Base-by-base conservation (phyloP, 2,113 vertebrate species). In the Pantherophis guttatus region DNA sequence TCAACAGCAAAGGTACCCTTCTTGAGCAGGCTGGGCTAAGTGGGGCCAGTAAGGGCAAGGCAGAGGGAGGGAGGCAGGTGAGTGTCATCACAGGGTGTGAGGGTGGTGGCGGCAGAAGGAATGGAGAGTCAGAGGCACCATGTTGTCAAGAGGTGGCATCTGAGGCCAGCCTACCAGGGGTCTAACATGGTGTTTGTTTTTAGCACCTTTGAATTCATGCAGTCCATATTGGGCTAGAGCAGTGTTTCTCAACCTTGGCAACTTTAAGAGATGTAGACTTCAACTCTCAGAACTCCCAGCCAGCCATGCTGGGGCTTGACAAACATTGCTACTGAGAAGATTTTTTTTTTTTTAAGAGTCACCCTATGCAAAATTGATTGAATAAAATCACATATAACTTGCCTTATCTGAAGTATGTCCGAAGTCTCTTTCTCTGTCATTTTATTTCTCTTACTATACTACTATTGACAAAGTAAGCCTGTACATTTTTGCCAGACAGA, bases 1-100 rank as follows among this genome's bases (percentile, higher is more conserved):
- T 93, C 90, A 19, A 89, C 87, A 85, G 23, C 87, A 91, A 93
- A 93, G 93, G 93, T 93, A 93, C 62, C 13, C 11, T 57, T 53
- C 15, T 54, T 81, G 87, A 58, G 8, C 0, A n/a, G 59, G 86
- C 23, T 52, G 24, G 57, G 87, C 86, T 62, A 75, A 23, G 8
- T 11, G 55, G 44, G 26, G 9, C 44, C 57, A 23, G 24, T 13
- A 4, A 13, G 12, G 53, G 1, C 10, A 13, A 15, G 55, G 55
- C 11, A 58, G 33, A 12, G 57, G 9, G 12, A n/a, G 57, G 9
- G 12, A 23, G 6, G 23, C 5, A 8, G 33, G 50, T 33, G 3
- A 62, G 33, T 44, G 33, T 29, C 48, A 10, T 10, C 17, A 9
- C 6, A 50, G 24, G 13, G 29, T 70, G 13, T n/a, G 29, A 70